phyloP scores from a whole-genome alignment of 2,113 vertebrate genomes.

The Paratilapia polleni region DNA sequence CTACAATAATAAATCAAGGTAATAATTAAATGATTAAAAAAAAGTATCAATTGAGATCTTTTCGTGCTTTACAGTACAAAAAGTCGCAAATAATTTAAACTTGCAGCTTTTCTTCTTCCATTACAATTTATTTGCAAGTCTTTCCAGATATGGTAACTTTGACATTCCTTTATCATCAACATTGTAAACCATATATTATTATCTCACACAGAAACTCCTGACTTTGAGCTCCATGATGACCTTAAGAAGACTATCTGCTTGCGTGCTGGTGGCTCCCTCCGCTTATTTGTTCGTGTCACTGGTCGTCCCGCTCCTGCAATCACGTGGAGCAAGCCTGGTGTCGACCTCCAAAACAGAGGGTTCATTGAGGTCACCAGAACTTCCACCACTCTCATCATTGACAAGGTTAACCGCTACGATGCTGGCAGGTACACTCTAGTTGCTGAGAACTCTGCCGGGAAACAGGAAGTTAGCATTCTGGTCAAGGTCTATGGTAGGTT shows the following conservation, averaged over 20 bases:
- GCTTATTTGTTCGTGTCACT: conserved; percentile 88
- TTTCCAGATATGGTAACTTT: not conserved
- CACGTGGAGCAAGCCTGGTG: conserved; percentile 91
- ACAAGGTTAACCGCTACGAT: conserved; percentile 96
- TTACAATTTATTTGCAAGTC: not conserved
- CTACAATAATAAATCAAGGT: too few relatives aligned
- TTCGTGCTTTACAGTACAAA: not conserved
- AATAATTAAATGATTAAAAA: too few relatives aligned
- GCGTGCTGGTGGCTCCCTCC: conserved; percentile 90
- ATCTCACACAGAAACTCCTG: conserved; percentile 88
- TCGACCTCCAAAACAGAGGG: conserved; percentile 90
- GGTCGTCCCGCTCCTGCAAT: conserved; percentile 91
- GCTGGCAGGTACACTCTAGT: conserved; percentile 94
- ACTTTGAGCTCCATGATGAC: conserved; percentile 95
- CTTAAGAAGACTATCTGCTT: conserved; percentile 94
- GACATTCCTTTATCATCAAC: not conserved
- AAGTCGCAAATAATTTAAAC: not conserved
- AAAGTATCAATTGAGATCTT: too few relatives aligned
- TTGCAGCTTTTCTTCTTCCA: not conserved
- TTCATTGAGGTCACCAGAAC: conserved; percentile 92
- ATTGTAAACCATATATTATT: not conserved
- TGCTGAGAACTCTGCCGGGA: conserved; percentile 95
- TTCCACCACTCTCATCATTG: conserved; percentile 90
- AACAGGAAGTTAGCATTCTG: conserved; percentile 92
- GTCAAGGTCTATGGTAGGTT: conserved; percentile 96